phyloP scores from a whole-genome alignment of 2,113 vertebrate species.

The Jaculus jaculus region DNA sequence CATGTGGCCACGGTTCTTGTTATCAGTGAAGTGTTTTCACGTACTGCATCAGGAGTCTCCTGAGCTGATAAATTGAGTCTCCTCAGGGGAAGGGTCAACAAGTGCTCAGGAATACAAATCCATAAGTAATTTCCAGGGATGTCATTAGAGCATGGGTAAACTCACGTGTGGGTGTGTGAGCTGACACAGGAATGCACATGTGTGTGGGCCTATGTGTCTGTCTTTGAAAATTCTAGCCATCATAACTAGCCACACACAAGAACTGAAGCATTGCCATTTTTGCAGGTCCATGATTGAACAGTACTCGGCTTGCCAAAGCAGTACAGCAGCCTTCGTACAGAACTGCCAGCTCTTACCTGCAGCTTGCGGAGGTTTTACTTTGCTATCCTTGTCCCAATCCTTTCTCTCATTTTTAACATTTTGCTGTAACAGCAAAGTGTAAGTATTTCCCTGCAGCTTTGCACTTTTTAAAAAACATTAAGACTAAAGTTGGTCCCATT shows the following conservation, averaged over 20 bases:
- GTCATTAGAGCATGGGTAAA: background rate
- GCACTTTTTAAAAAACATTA: constrained; percentile 13
- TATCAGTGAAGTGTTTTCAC: constrained; percentile 27
- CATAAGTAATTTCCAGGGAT: background rate
- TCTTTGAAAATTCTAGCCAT: constrained; percentile 13
- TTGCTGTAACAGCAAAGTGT: constrained; percentile 50
- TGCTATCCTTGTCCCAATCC: background rate
- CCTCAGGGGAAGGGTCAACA: constrained; percentile 42
- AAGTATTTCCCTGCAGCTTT: constrained; percentile 51
- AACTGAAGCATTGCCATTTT: background rate
- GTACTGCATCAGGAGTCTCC: background rate
- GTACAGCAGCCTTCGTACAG: background rate
- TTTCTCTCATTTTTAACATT: constrained; percentile 45
- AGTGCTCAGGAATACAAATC: constrained; percentile 38
- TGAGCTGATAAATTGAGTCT: constrained; percentile 15
- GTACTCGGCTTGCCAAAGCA: background rate
- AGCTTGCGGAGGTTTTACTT: background rate
- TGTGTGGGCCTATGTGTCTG: background rate
- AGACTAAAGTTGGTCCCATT: constrained; percentile 30
- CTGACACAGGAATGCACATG: too few species aligned
- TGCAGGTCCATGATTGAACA: background rate
- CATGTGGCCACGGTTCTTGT: background rate
- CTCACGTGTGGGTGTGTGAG: background rate
- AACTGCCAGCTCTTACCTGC: background rate
- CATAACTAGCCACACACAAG: background rate